Conservation (phyloP, 2,113 vertebrate genomes). For the Dasypus novemcinctus region DNA sequence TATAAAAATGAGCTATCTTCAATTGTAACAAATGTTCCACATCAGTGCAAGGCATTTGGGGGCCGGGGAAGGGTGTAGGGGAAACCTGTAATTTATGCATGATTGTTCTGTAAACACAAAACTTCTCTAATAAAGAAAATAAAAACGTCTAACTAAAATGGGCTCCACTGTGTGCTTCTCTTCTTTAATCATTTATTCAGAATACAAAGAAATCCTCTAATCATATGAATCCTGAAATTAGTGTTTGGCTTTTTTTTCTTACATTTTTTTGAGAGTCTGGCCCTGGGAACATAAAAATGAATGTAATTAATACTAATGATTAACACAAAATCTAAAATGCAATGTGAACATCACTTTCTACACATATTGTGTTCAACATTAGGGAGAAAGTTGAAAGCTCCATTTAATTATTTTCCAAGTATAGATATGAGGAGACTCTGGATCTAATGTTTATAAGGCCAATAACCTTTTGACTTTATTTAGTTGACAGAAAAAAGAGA, state of each 20-base stretch:
- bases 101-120: no score
- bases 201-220: background rate
- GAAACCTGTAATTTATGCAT: no score
- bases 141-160: background rate
- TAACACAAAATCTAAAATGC: background rate
- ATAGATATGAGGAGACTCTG: background rate
- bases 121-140: no score
- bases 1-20: no score
- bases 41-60: no score
- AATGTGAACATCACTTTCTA: background rate
- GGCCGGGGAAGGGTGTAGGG: no score
- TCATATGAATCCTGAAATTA: background rate
- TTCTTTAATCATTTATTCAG: background rate
- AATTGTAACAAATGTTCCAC: no score
- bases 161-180: background rate
- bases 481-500: background rate
- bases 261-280: background rate
- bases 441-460: background rate
- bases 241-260: background rate
- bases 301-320: background rate
- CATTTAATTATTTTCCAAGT: background rate
- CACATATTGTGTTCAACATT: background rate
- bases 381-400: background rate
- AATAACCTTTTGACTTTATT: background rate
- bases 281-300: background rate